phyloP scores from a whole-genome alignment of 1,140 invertebrate species.

The Brachionus koreanus region DNA sequence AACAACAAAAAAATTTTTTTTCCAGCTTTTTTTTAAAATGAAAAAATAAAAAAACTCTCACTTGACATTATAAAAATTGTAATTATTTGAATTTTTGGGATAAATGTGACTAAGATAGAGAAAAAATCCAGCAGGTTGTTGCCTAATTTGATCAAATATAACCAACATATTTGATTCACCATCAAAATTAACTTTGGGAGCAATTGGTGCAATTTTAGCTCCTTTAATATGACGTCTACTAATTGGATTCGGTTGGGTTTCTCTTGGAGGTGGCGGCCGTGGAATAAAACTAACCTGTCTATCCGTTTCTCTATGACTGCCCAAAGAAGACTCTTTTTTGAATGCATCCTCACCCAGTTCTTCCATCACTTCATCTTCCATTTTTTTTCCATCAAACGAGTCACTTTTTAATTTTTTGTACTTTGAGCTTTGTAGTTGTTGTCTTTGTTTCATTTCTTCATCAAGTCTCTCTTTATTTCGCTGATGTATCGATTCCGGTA shows the following conservation, averaged over 20 bases:
- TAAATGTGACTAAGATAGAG: slow-evolving; percentile 41
- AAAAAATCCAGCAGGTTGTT: slow-evolving; percentile 36
- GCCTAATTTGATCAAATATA: slow-evolving; percentile 10
- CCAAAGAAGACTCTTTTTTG: slow-evolving; percentile 14
- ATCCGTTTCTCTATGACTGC: neutral
- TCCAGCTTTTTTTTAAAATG: no score
- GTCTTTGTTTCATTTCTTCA: slow-evolving; percentile 17
- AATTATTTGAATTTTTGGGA: slow-evolving; percentile 21
- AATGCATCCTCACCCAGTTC: slow-evolving; percentile 11
- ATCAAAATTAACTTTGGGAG: slow-evolving; percentile 15
- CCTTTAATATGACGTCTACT: neutral
- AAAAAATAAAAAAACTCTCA: neutral
- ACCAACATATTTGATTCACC: slow-evolving; percentile 18
- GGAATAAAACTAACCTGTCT: slow-evolving; percentile 2
- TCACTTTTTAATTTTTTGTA: neutral
- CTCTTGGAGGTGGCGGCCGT: neutral
- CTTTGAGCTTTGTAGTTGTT: neutral
- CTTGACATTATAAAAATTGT: slow-evolving; percentile 46
- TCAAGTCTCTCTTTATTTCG: slow-evolving; percentile 13
- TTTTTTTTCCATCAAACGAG: neutral
- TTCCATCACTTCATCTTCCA: neutral
- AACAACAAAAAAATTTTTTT: neutral
- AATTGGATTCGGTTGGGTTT: neutral
- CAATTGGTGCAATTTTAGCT: slow-evolving; percentile 17
- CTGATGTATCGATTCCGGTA: slow-evolving; percentile 12